Evolutionary conservation across 2,113 vertebrate species (phyloP).

Genomic region (Edolisoma coerulescens): DNA sequence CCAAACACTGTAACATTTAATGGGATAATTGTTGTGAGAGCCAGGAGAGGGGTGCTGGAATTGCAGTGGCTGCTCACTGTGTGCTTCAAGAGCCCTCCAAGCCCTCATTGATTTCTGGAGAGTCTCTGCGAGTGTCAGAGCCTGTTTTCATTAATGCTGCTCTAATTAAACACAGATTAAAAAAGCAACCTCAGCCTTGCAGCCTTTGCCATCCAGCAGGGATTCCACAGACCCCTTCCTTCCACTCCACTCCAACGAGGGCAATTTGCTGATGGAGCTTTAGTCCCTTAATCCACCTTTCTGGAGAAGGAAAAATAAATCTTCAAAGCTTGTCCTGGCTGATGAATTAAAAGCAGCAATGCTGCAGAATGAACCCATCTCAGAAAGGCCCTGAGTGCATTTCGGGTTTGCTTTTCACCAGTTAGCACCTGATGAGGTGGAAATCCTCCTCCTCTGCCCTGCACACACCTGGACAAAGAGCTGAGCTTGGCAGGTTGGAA

Average conservation of each 20-base stretch:
- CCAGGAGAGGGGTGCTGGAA: not conserved
- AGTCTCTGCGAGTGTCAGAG: not conserved
- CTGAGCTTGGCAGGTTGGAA: not conserved
- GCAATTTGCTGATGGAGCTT: conserved; percentile 9
- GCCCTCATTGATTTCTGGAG: not conserved
- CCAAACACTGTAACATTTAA: not conserved
- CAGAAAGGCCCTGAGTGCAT: not conserved
- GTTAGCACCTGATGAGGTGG: not conserved
- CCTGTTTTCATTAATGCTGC: conserved; percentile 1
- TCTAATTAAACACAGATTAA: not conserved
- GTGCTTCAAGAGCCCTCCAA: not conserved
- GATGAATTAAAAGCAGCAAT: not conserved
- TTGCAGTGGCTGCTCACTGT: not conserved
- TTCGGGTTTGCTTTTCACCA: not conserved
- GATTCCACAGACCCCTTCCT: not conserved
- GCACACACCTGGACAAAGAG: not conserved
- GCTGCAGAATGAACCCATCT: not conserved
- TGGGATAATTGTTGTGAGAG: not conserved
- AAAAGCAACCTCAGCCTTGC: not conserved
- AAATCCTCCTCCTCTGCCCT: not conserved
- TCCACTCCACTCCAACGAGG: not conserved
- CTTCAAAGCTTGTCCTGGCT: not conserved
- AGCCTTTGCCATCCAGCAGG: not conserved
- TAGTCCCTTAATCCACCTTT: conserved; percentile 9
- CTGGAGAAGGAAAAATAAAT: not conserved